Percentiles rank a stretch among this genome's conserved stretches.
phyloP scores from a whole-genome alignment of 2,113 vertebrate genomes.

The Brachypteracias leptosomus region DNA sequence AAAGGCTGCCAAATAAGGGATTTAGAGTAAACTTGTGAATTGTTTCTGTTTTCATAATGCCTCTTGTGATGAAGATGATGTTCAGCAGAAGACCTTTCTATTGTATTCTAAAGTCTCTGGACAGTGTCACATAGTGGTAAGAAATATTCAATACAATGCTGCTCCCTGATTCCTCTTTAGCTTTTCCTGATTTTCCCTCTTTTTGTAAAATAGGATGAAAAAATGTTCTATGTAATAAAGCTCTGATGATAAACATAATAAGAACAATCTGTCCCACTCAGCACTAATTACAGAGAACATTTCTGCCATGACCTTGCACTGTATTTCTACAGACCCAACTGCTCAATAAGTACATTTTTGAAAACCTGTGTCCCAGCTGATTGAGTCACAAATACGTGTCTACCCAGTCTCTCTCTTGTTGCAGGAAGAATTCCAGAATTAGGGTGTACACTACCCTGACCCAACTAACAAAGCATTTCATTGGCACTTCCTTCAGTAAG shows the following conservation, averaged over 20 bases:
- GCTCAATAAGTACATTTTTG: background rate
- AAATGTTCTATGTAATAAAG: background rate
- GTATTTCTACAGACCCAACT: slow-evolving; percentile 28
- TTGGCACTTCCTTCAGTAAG: background rate
- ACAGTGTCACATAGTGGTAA: background rate
- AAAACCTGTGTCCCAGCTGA: background rate
- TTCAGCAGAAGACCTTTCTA: background rate
- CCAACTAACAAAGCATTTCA: background rate
- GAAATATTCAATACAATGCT: background rate
- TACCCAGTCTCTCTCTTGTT: background rate
- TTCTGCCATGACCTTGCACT: background rate
- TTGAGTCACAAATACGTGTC: background rate
- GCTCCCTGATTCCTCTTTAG: background rate
- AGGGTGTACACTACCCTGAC: background rate
- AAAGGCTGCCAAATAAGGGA: background rate
- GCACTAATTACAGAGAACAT: background rate
- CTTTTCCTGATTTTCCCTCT: background rate
- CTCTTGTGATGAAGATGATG: background rate
- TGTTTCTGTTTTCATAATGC: background rate
- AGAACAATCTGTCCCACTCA: slow-evolving; percentile 7
- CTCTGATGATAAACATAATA: background rate
- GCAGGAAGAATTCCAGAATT: background rate
- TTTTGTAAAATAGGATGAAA: background rate
- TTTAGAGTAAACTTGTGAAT: background rate
- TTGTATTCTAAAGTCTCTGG: background rate